Percentiles rank a stretch among this genome's conserved stretches.
Conservation (phyloP, 2,888 invertebrate species). For the Metacarcinus magister region DNA sequence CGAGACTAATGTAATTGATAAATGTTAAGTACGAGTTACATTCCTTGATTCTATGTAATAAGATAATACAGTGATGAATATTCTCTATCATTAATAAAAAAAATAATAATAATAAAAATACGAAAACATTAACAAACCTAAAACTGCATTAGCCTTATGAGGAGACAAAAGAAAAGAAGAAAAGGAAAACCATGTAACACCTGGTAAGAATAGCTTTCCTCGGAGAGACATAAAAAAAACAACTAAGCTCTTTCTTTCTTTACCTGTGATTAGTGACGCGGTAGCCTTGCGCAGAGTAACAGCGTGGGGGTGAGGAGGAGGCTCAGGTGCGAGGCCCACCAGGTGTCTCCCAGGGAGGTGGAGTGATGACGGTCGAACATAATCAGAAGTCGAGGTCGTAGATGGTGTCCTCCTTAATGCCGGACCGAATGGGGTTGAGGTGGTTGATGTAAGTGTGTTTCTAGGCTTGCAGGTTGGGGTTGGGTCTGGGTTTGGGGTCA, state of each 20-base stretch:
- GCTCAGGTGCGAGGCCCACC: not conserved
- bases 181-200: not conserved
- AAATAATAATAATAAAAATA: not conserved
- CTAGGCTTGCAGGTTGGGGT: not conserved
- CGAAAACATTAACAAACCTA: not conserved
- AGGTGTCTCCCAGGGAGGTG: not conserved
- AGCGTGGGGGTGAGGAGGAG: not conserved
- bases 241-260: not conserved
- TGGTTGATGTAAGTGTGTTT: not conserved
- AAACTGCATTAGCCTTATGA: not conserved
- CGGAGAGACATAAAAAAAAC: not conserved
- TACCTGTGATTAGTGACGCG: constrained; percentile 49
- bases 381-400: not conserved
- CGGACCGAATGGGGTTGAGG: not conserved
- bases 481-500: not conserved
- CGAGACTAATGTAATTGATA: not conserved
- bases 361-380: not conserved
- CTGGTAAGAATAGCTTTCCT: not conserved
- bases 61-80: not conserved
- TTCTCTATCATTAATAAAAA: not conserved
- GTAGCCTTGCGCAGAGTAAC: not conserved
- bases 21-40: not conserved
- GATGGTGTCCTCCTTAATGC: not conserved
- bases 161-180: not conserved
- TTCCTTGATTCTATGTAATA: not conserved